These are phyloP conservation scores for Pterocles burchelli DNA, from an alignment of 2,113 vertebrate species.

Conservation along the genomic window DNA sequence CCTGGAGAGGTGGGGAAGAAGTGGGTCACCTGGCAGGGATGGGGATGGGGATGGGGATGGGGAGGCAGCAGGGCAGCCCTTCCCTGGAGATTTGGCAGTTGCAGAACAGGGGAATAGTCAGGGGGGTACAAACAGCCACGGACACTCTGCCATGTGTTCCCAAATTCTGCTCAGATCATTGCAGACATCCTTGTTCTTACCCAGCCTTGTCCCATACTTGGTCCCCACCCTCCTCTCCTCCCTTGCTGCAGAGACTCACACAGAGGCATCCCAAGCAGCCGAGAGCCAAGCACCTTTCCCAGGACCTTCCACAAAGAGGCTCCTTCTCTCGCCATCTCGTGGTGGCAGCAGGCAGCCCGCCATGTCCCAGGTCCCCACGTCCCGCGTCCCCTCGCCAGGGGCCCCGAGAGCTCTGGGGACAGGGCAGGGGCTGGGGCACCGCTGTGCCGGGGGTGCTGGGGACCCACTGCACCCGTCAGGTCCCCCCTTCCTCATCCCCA, in stretches of 20 bases:
- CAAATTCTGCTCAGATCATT: background rate
- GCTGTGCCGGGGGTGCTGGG: background rate
- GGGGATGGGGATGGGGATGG: no score
- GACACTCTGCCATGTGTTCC: rapidly evolving
- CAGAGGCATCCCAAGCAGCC: background rate
- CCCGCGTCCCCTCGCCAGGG: rapidly evolving
- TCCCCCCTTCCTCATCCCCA: rapidly evolving
- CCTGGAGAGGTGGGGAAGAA: background rate
- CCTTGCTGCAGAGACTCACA: rapidly evolving
- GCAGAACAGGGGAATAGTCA: rapidly evolving
- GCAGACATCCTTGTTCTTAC: background rate
- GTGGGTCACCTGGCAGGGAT: rapidly evolving
- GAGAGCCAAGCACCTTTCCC: background rate
- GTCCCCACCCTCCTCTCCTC: background rate
- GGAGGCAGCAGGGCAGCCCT: background rate
- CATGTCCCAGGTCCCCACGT: background rate
- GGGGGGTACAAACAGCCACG: rapidly evolving
- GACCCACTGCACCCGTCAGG: rapidly evolving
- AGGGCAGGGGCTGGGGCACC: no score
- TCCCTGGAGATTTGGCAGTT: background rate
- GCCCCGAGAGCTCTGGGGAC: background rate
- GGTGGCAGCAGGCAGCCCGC: slow-evolving; percentile 17
- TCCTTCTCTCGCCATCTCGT: slow-evolving; percentile 65
- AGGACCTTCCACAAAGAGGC: background rate
- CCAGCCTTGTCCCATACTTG: background rate